Conservation (phyloP, 1,140 invertebrate genomes). For the Probaryconus sp. region DNA sequence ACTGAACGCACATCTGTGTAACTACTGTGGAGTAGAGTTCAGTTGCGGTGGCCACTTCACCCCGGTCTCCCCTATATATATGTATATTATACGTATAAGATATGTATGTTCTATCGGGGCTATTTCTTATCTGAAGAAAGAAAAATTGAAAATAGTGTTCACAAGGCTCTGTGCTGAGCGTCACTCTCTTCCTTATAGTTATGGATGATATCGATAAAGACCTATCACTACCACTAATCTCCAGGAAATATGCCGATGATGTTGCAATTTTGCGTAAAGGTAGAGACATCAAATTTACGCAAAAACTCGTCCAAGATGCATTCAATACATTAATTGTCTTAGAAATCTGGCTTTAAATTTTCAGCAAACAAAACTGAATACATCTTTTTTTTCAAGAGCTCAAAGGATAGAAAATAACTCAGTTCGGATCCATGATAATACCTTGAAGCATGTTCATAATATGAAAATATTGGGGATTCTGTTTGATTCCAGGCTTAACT, state of each 20-base stretch:
- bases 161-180: constrained; percentile 55
- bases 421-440: background rate
- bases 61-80: too few relatives aligned
- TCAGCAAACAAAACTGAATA: constrained; percentile 34
- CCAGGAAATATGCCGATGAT: constrained; percentile 37
- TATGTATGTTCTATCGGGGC: too few relatives aligned
- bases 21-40: too few relatives aligned
- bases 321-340: constrained; percentile 1
- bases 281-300: constrained; percentile 8
- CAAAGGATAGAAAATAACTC: background rate
- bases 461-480: constrained; percentile 47
- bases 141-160: too few relatives aligned
- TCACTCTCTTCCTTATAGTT: constrained; percentile 50
- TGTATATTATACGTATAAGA: too few relatives aligned
- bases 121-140: constrained; percentile 4
- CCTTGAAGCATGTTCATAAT: background rate
- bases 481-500: constrained; percentile 42
- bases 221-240: constrained; percentile 11
- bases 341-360: constrained; percentile 42
- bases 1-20: too few relatives aligned
- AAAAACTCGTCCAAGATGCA: constrained; percentile 7
- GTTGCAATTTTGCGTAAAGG: constrained; percentile 10
- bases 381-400: constrained; percentile 31
- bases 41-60: too few relatives aligned
- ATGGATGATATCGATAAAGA: constrained; percentile 42